Evolutionary conservation across 2,113 vertebrate species (phyloP), one percentile per base, ranked within the genome.

Genomic region (human (Homo sapiens)): DNA sequence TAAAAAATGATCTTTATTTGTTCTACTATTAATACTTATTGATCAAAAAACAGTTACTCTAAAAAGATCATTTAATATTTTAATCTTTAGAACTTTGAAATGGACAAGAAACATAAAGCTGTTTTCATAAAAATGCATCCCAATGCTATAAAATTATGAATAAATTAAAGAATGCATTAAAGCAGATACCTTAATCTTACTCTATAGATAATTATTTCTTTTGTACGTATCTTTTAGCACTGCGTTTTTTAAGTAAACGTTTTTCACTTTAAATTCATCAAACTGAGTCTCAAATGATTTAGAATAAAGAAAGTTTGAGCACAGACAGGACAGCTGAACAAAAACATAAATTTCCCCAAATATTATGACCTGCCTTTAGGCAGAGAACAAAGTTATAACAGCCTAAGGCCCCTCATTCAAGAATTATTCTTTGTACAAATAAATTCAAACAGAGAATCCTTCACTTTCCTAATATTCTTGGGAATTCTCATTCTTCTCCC

Each of bases 321-420:
- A 90, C 16, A 91, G 17, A 81, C 18, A 57, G 25, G 45, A 76
- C 5, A 93, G 25, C 20, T 88, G 38, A 97, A 85, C 30, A 81
- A 94, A 95, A 96, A 83, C 8, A 45, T 38, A 59, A 55, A 8
- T 18, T 81, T 48, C 13, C 22, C 20, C 38, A 98, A 97, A 97
- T 92, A 75, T 82, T 92, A 88, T 64, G 73, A 94, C 59, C 81
- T 97, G 82, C 95, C 90, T 97, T 96, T 80, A 97, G 89, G 93
- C 96, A 96, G 81, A 98, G 87, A 76, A 89, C 93, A 98, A 92
- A 30, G 20, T 72, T 59, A 95, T 45, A 97, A 97, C 57, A 97
- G 94, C 85, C 83, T 48, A 93, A 96, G 92, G 64, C n/a, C 48
- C 70, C 0, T 57, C 35, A 93, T 85, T 86, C 61, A 92, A 78